phyloP scores from a whole-genome alignment of 37 sponge, comb jelly and placozoan species.

The Mnemiopsis leidyi region DNA sequence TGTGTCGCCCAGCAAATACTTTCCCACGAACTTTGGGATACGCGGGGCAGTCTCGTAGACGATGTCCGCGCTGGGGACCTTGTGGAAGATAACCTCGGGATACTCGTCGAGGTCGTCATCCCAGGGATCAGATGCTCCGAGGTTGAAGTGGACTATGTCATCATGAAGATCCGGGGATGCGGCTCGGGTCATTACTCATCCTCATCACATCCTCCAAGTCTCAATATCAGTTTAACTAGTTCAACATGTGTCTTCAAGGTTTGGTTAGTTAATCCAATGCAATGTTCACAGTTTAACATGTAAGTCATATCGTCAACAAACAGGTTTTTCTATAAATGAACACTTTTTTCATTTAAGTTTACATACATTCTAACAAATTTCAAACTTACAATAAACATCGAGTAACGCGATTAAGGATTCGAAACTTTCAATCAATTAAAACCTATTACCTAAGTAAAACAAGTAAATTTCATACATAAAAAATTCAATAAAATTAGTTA shows the following conservation, averaged over 20 bases:
- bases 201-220: not conserved
- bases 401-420: too few relatives aligned
- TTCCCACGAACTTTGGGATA: conserved; percentile 37
- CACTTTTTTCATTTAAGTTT: too few relatives aligned
- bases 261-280: too few relatives aligned
- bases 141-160: conserved; percentile 37
- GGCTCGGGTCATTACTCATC: not conserved
- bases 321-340: too few relatives aligned
- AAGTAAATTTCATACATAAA: conserved; percentile 10
- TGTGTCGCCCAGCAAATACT: conserved; percentile 43
- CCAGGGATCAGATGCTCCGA: conserved; percentile 48
- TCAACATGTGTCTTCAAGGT: too few relatives aligned
- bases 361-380: too few relatives aligned
- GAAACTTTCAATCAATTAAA: too few relatives aligned
- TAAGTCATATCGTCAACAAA: too few relatives aligned
- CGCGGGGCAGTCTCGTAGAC: not conserved
- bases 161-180: not conserved
- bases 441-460: not conserved
- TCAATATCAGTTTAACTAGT: not conserved
- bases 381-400: too few relatives aligned
- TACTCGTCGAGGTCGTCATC: conserved; percentile 38
- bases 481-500: conserved; percentile 69
- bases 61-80: conserved; percentile 41
- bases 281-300: too few relatives aligned
- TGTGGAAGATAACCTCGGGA: conserved; percentile 51